Evolutionary conservation across 64 coral and sea anemone genomes (phyloP), one percentile per base, ranked within the genome.

Genomic region (Pachyseris speciosa): DNA sequence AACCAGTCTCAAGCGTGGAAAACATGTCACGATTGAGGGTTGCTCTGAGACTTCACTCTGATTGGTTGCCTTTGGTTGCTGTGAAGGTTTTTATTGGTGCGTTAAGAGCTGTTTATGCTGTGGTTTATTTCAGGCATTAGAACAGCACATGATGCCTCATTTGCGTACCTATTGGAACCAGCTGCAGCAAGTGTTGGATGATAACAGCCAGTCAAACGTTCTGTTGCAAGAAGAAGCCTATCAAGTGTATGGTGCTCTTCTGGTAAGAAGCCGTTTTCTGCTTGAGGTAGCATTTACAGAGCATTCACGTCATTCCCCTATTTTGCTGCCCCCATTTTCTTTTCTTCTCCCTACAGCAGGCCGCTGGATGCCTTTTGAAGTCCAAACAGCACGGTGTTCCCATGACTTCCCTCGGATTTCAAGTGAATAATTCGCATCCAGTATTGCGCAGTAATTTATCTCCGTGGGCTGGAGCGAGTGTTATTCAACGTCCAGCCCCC

Each of bases 141-240:
- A 94, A 28, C 95, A 97, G 50, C 94, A 88, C 17, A 51, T 97
- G 4, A 90, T 97, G 31, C 95, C 95, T 12, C 89, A 97, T 78
- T 71, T 97, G 13, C 84, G 85, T 39, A 93, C 91, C 1, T 97
- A 97, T 52, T 97, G 95, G 95, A 88, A 93, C 29, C 95, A 90
- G 20, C 22, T 97, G 36, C 72, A 92, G 24, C 95, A 93, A 84
- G 95, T 97, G 19, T 64, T 97, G 22, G 84, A 97, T 41, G 95
- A 97, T 34, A 93, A 57, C 38, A 93, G 91, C 44, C 91, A 91
- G 69, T 86, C 95, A 15, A 97, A 97, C 41, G 87, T 78, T 11
- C 72, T 94, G 30, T 66, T 97, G 32, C 95, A 93, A 43, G 91
- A 91, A 2, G 95, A 97, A 65, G 95, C 95, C 1, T 90, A 88